Percentiles rank a stretch among this genome's conserved stretches.
Conservation (phyloP, 2,113 vertebrate genomes). For the Ploceus nigricollis region DNA sequence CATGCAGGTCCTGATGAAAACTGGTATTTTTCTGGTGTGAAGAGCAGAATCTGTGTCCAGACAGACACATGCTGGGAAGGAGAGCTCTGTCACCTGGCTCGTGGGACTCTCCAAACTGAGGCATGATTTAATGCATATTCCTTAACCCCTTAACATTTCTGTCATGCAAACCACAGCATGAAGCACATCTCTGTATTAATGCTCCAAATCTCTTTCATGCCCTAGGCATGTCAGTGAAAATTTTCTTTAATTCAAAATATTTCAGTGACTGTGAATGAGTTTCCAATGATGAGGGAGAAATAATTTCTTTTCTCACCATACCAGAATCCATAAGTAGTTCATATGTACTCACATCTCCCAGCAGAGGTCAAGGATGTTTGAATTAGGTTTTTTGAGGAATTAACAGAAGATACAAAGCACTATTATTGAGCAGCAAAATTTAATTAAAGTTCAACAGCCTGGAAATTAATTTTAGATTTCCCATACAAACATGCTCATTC, state of each 20-base stretch:
- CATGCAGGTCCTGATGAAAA: neutral
- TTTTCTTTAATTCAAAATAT: neutral
- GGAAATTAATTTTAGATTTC: conserved; percentile 22
- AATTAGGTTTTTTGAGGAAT: neutral
- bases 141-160: neutral
- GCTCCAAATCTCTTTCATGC: neutral
- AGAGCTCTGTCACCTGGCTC: neutral
- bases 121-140: neutral
- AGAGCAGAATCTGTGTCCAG: neutral
- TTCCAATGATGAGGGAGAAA: neutral
- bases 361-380: neutral
- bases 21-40: neutral
- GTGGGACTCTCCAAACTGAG: neutral
- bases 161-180: neutral
- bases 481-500: neutral
- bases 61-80: neutral
- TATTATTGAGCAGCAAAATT: neutral
- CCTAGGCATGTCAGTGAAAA: neutral
- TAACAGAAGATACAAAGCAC: neutral
- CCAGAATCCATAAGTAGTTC: neutral
- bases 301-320: neutral
- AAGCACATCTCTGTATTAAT: neutral
- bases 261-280: neutral
- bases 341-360: neutral
- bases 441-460: conserved; percentile 11